Evolutionary conservation across 2,888 invertebrate genomes (phyloP).

Genomic region (Peribatodes rhomboidaria): DNA sequence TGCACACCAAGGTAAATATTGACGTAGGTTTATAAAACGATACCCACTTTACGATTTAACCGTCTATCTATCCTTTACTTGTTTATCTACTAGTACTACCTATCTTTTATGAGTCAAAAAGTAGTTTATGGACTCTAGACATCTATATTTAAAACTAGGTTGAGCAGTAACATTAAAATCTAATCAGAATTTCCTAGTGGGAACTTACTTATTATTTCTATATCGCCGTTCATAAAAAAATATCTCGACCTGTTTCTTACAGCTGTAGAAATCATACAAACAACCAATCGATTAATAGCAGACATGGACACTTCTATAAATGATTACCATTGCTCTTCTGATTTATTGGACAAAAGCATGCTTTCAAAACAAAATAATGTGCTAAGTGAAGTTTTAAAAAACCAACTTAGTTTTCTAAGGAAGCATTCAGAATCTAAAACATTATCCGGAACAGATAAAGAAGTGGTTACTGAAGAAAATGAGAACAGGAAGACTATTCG

Average conservation of each 20-base stretch:
- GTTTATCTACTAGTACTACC: too few species aligned
- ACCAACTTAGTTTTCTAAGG: conserved; percentile 60
- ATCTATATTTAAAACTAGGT: too few species aligned
- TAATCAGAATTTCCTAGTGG: too few species aligned
- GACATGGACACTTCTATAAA: conserved; percentile 55
- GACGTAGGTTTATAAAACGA: background rate
- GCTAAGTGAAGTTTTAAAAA: conserved; percentile 56
- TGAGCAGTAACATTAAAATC: too few species aligned
- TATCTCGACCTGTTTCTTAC: conserved; percentile 43
- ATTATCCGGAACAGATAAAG: conserved; percentile 22
- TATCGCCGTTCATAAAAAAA: background rate
- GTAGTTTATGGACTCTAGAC: too few species aligned
- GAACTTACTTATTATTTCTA: background rate
- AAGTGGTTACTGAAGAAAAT: conserved; percentile 26
- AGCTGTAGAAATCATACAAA: conserved; percentile 60
- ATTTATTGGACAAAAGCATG: conserved; percentile 44
- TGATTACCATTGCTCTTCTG: conserved; percentile 55
- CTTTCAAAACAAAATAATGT: conserved; percentile 56
- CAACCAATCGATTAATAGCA: conserved; percentile 54
- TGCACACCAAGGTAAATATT: conserved; percentile 59
- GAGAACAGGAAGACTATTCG: conserved; percentile 48
- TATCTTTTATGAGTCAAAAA: too few species aligned
- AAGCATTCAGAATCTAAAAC: conserved; percentile 43
- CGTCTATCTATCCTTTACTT: too few species aligned
- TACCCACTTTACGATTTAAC: too few species aligned